Base-by-base conservation (phyloP, 2,888 invertebrate species). In the Drosophila mimica region DNA sequence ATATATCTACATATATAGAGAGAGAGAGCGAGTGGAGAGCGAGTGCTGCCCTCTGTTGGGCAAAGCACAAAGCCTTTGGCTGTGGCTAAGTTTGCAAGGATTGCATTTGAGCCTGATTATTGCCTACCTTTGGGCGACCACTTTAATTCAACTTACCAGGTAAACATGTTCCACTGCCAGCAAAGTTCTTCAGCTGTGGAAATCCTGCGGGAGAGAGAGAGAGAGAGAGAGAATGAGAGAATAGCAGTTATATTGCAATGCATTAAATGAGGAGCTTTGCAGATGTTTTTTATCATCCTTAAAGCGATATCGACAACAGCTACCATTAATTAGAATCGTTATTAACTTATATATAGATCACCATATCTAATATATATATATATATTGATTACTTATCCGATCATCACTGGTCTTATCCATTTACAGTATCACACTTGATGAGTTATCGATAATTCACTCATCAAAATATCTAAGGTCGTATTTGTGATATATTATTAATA, bases 161-260 rank as follows among this genome's bases (percentile, higher is more conserved):
- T 64, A 93, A 79, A 79, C 92, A 92, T 20, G 90, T 83, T 72
- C 88, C 92, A 30, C 88, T 71, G 51, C 89, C 82, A n/a, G 90
- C 89, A 72, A 93, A 93, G 68, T 81, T 89, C 59, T 93, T 93
- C 38, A 93, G 70, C 76, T 93, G 93, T 38, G 92, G 83, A 74
- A 93, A 93, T 56, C 92, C 93, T 93, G 70, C 90, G 20, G 13
- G 15, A 8, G 30, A 59, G 7, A 40, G 9, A 11, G 7, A 30
- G 20, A 49, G 17, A 3, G 9, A 49, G 33, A 48, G 17, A 38
- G 6, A 38, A 20, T 15, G 46, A 46, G 13, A 20, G 4, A 20
- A 28, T 6, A 49, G 15, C 8, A 13, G n/a, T 33, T 11, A 25
- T 3, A 53, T 53, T 34, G 15, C 3, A 28, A 34, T 28, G 33